Percentiles rank a stretch among this genome's conserved stretches.
Conservation (phyloP, 2,888 invertebrate species). For the Tiliacea citrago region DNA sequence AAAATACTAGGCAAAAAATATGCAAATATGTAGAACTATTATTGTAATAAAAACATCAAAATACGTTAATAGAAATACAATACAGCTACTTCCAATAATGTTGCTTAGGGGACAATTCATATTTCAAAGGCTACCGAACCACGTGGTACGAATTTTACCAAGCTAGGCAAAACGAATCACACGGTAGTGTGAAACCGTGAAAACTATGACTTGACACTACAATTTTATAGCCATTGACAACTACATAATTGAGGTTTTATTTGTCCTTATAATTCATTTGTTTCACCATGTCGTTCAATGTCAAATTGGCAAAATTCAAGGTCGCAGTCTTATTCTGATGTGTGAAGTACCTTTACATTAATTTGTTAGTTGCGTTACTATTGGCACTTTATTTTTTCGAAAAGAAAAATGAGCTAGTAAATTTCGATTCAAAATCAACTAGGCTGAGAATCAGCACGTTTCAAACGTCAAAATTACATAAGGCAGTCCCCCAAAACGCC, state of each 20-base stretch:
- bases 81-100: slow-evolving; percentile 6
- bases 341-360: slow-evolving; percentile 1
- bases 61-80: slow-evolving; percentile 21
- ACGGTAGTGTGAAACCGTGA: slow-evolving; percentile 45
- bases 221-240: slow-evolving; percentile 59
- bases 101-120: slow-evolving; percentile 16
- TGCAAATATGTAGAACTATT: not conserved
- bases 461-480: too few species aligned
- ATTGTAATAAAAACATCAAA: slow-evolving; percentile 17
- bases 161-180: slow-evolving; percentile 29
- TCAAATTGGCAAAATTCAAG: slow-evolving; percentile 39
- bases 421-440: too few species aligned
- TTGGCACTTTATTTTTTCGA: not conserved
- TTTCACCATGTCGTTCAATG: slow-evolving; percentile 41
- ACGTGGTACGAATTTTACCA: slow-evolving; percentile 28
- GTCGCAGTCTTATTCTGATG: slow-evolving; percentile 17
- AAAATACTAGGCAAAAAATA: not conserved
- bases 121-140: slow-evolving; percentile 33
- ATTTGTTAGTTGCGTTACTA: not conserved
- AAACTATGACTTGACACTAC: slow-evolving; percentile 52
- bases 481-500: too few species aligned
- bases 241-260: slow-evolving; percentile 42
- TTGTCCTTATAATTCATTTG: slow-evolving; percentile 48
- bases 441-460: too few species aligned
- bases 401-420: not conserved